Evolutionary conservation across 1,140 invertebrate species (phyloP).

Genomic region (Parasteatoda tepidariorum): DNA sequence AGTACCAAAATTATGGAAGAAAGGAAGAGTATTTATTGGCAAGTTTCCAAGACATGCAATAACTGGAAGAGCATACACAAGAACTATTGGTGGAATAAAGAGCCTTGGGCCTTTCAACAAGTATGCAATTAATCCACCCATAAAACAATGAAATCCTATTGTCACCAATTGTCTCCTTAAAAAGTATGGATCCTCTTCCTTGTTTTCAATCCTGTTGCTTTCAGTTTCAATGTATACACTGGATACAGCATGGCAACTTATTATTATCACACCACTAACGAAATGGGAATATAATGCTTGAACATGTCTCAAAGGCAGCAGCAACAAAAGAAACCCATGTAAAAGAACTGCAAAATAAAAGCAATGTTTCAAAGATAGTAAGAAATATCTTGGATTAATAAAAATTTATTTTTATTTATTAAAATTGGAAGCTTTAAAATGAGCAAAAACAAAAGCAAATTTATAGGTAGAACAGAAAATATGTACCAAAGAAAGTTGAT

Average conservation of each 20-base stretch:
- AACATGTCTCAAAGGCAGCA: constrained; percentile 71
- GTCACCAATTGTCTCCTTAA: constrained; percentile 67
- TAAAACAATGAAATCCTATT: constrained; percentile 68
- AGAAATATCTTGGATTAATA: too few relatives aligned
- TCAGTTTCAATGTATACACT: constrained; percentile 69
- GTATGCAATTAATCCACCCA: constrained; percentile 69
- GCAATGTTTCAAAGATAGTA: too few relatives aligned
- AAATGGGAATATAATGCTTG: constrained; percentile 72
- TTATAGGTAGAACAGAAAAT: too few relatives aligned
- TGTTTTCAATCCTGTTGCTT: constrained; percentile 63
- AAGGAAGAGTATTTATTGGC: constrained; percentile 68
- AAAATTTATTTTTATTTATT: too few relatives aligned
- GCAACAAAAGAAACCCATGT: constrained; percentile 70
- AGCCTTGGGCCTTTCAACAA: constrained; percentile 70
- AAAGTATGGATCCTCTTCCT: constrained; percentile 65
- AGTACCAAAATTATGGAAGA: constrained; percentile 71
- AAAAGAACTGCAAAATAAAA: constrained; percentile 69
- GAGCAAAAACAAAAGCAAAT: too few relatives aligned
- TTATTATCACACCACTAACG: constrained; percentile 69
- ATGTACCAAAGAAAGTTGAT: too few relatives aligned
- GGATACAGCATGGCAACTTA: constrained; percentile 70
- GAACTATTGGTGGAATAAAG: constrained; percentile 67
- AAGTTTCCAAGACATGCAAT: constrained; percentile 70
- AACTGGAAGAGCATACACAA: constrained; percentile 71
- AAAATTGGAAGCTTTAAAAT: too few relatives aligned